These are phyloP conservation scores for Protobothrops flavoviridis DNA, from an alignment of 2,113 vertebrate species.

Conservation along the genomic window DNA sequence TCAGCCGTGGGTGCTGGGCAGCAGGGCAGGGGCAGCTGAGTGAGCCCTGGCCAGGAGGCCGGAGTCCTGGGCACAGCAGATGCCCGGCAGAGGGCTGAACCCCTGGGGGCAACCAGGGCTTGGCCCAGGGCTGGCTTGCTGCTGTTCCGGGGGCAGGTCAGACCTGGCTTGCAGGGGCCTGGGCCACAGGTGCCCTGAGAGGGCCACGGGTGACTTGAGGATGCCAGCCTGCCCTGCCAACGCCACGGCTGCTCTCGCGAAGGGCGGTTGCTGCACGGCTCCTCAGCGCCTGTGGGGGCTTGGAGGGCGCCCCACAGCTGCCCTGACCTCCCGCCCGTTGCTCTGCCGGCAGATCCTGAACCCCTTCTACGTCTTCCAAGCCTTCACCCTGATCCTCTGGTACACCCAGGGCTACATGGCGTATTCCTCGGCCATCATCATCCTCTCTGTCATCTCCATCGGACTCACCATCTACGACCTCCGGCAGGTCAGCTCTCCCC, in stretches of 20 bases:
- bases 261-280: neutral
- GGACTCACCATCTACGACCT: constrained; percentile 64
- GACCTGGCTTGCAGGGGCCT: neutral
- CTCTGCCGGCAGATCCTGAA: constrained; percentile 67
- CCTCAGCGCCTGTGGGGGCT: neutral
- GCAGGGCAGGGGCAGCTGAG: neutral
- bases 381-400: constrained; percentile 69
- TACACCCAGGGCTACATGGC: constrained; percentile 66
- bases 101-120: accelerated
- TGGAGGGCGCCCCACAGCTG: neutral
- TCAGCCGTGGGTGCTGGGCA: neutral
- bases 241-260: neutral
- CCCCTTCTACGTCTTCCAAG: constrained; percentile 73
- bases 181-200: neutral
- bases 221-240: neutral
- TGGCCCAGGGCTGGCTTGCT: neutral
- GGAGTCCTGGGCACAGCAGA: neutral
- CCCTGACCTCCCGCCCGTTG: accelerated
- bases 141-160: neutral
- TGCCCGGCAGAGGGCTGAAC: neutral
- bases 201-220: neutral
- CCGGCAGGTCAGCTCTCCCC: constrained; percentile 56
- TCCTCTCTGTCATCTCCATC: constrained; percentile 65
- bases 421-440: constrained; percentile 69
- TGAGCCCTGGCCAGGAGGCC: neutral